A percentile compares a stretch with the other conserved stretches of the same genome.
Conservation (phyloP, 2,113 vertebrate species). For the Megalops atlanticus region DNA sequence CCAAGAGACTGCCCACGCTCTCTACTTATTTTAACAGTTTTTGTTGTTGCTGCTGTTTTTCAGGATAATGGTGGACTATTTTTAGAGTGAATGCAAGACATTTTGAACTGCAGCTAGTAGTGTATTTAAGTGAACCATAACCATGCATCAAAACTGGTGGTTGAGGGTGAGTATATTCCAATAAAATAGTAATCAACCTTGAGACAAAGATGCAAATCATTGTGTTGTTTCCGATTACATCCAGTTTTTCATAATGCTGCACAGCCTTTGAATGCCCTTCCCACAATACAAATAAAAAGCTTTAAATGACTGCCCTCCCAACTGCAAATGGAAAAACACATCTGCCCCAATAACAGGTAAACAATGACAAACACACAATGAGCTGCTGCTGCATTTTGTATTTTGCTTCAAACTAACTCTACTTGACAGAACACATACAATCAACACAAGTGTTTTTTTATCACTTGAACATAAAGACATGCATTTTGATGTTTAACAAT, state of each 20-base stretch:
- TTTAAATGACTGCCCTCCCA: not conserved
- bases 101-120: not conserved
- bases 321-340: not conserved
- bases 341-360: not conserved
- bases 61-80: too few relatives aligned
- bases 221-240: not conserved
- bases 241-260: not conserved
- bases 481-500: not conserved
- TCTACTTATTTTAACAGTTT: too few relatives aligned
- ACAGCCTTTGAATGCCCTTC: not conserved
- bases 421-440: slow-evolving; percentile 15
- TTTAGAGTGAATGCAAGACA: not conserved
- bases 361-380: not conserved
- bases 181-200: too few relatives aligned
- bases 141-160: not conserved
- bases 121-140: not conserved
- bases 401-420: slow-evolving; percentile 33
- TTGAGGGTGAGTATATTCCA: too few relatives aligned
- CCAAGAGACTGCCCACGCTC: not conserved
- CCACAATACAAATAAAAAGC: not conserved
- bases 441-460: not conserved
- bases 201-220: too few relatives aligned
- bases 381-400: slow-evolving; percentile 27
- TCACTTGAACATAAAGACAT: not conserved
- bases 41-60: too few relatives aligned